Conservation (phyloP, 2,888 invertebrate species). For the Parascotia fuliginaria region DNA sequence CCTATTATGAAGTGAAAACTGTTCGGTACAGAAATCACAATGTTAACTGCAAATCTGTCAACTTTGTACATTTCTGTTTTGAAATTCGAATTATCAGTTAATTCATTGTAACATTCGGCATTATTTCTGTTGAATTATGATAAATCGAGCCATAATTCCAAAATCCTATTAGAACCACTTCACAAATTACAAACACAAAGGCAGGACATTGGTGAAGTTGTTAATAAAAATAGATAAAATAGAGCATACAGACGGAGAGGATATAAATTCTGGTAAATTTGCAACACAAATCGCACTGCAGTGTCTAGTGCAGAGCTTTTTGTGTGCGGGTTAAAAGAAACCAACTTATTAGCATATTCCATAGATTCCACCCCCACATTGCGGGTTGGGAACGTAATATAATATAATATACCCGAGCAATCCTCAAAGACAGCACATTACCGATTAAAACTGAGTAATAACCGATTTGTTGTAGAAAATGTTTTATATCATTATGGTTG, state of each 20-base stretch:
- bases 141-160: constrained; percentile 21
- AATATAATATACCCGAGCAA: constrained; percentile 39
- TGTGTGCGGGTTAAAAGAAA: constrained; percentile 80
- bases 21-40: constrained; percentile 29
- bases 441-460: constrained; percentile 74
- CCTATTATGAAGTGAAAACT: constrained; percentile 47
- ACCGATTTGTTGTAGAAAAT: constrained; percentile 78
- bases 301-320: constrained; percentile 84
- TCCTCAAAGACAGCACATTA: constrained; percentile 70
- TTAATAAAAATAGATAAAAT: constrained; percentile 32
- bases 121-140: constrained; percentile 23
- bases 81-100: constrained; percentile 15
- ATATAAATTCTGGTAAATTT: constrained; percentile 68
- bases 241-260: constrained; percentile 30
- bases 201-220: constrained; percentile 3
- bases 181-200: constrained; percentile 20
- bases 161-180: constrained; percentile 14
- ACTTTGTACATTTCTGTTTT: constrained; percentile 19
- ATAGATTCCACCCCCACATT: constrained; percentile 66
- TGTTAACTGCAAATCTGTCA: constrained; percentile 17
- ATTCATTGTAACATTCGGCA: constrained; percentile 17
- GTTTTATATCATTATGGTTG: constrained; percentile 78
- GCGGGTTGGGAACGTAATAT: constrained; percentile 48
- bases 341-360: constrained; percentile 81
- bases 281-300: constrained; percentile 85